A percentile compares a stretch with the other conserved stretches of the same genome.
These are phyloP conservation scores for Panulirus ornatus DNA, from an alignment of 1,140 invertebrate genomes.

Conservation along the genomic window DNA sequence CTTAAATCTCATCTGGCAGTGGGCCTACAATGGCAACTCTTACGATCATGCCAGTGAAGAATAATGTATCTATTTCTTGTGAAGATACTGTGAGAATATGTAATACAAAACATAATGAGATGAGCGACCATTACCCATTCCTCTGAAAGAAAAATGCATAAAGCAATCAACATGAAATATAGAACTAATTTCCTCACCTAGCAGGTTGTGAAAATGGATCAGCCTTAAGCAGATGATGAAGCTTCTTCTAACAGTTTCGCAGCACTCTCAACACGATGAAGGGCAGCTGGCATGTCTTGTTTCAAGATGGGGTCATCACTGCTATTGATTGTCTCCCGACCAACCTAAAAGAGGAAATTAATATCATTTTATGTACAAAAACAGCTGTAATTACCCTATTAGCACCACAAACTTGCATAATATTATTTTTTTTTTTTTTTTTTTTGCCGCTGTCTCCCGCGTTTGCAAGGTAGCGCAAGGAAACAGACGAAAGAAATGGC, in stretches of 20 bases:
- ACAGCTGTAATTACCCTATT: neutral
- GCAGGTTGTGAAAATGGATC: slow-evolving; percentile 98
- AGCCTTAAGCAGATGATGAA: slow-evolving; percentile 94
- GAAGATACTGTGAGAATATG: too few species aligned
- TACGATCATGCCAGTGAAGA: too few species aligned
- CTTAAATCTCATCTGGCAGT: too few species aligned
- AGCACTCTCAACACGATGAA: slow-evolving; percentile 95
- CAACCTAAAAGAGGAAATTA: slow-evolving; percentile 84
- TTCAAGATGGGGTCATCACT: slow-evolving; percentile 97
- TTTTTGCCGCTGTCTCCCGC: too few species aligned
- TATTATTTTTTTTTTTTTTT: neutral
- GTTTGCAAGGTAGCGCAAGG: too few species aligned
- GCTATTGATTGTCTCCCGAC: slow-evolving; percentile 97
- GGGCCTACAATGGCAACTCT: too few species aligned
- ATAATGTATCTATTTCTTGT: too few species aligned
- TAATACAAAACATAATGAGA: too few species aligned
- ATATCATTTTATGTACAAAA: neutral
- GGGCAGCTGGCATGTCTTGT: slow-evolving; percentile 97
- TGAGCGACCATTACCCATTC: too few species aligned
- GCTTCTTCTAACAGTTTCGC: slow-evolving; percentile 97
- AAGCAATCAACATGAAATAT: neutral
- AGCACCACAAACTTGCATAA: neutral
- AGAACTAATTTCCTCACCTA: slow-evolving; percentile 79
- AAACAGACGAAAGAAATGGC: too few species aligned
- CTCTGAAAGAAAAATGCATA: too few species aligned